Evolutionary conservation across 2,113 vertebrate genomes (phyloP).

Genomic region (Climacteris rufus): DNA sequence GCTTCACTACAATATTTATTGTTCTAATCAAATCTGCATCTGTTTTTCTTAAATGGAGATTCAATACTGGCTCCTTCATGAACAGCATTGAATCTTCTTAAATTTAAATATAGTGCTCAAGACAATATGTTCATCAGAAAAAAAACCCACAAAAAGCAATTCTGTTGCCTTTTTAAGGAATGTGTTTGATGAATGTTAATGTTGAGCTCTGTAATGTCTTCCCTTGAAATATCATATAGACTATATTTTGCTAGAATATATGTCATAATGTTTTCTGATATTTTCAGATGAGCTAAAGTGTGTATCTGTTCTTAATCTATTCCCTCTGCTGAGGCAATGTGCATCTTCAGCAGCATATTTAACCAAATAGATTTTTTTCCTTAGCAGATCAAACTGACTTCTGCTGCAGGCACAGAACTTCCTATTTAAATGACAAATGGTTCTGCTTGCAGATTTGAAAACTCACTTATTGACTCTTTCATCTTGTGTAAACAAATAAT

Average conservation of each 20-base stretch:
- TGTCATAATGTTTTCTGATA: conserved; percentile 59
- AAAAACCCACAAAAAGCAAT: not conserved
- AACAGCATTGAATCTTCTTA: not conserved
- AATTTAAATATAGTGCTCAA: conserved; percentile 29
- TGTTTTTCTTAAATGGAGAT: conserved; percentile 7
- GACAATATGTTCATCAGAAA: conserved; percentile 36
- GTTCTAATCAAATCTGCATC: conserved; percentile 20
- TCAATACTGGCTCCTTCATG: not conserved
- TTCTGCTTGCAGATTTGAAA: conserved; percentile 51
- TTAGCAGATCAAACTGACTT: conserved; percentile 64
- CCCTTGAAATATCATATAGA: not conserved
- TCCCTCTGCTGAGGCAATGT: conserved; percentile 52
- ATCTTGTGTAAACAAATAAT: conserved; percentile 68
- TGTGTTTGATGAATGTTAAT: not conserved
- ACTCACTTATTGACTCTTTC: conserved; percentile 63
- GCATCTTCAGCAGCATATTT: conserved; percentile 71
- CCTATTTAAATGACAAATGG: conserved; percentile 76
- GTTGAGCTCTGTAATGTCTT: not conserved
- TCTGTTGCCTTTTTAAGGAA: not conserved
- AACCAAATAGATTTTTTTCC: conserved; percentile 70
- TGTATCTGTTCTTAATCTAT: conserved; percentile 66
- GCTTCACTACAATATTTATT: conserved; percentile 40
- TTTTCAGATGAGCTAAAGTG: conserved; percentile 57
- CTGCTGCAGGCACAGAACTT: conserved; percentile 68
- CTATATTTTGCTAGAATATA: conserved; percentile 4